These are phyloP conservation scores for Jaculus jaculus DNA, from an alignment of 2,113 vertebrate genomes.

Conservation along the genomic window DNA sequence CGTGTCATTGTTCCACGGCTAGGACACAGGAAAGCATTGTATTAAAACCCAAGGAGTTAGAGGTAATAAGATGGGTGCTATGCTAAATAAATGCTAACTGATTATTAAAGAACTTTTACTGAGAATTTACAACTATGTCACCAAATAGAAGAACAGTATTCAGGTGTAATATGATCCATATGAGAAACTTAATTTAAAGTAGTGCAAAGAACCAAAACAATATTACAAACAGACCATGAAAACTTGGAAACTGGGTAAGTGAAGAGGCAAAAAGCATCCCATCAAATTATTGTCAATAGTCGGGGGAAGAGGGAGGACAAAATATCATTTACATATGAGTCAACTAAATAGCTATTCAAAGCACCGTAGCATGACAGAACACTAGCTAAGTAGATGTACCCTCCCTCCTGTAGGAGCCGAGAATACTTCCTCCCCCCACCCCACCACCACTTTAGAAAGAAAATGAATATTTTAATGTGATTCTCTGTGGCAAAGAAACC, in stretches of 20 bases:
- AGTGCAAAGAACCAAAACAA: slow-evolving; percentile 72
- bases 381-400: background rate
- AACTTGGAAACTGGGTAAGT: slow-evolving; percentile 70
- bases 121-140: slow-evolving; percentile 83
- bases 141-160: slow-evolving; percentile 80
- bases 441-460: slow-evolving; percentile 46
- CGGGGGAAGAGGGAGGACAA: slow-evolving; percentile 56
- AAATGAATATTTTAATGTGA: slow-evolving; percentile 64
- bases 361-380: slow-evolving; percentile 45
- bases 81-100: slow-evolving; percentile 85
- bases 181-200: slow-evolving; percentile 80
- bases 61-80: slow-evolving; percentile 84
- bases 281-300: slow-evolving; percentile 75
- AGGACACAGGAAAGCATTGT: slow-evolving; percentile 82
- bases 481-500: slow-evolving; percentile 49
- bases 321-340: slow-evolving; percentile 76
- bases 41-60: slow-evolving; percentile 83
- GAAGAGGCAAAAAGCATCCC: slow-evolving; percentile 69
- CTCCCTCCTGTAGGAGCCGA: slow-evolving; percentile 4
- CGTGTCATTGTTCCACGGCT: slow-evolving; percentile 59
- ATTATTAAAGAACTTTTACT: slow-evolving; percentile 85
- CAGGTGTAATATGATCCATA: slow-evolving; percentile 79
- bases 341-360: slow-evolving; percentile 66
- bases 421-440: background rate
- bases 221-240: slow-evolving; percentile 80